phyloP scores from a whole-genome alignment of 1,140 invertebrate species.

The Tetragnatha versicolor region DNA sequence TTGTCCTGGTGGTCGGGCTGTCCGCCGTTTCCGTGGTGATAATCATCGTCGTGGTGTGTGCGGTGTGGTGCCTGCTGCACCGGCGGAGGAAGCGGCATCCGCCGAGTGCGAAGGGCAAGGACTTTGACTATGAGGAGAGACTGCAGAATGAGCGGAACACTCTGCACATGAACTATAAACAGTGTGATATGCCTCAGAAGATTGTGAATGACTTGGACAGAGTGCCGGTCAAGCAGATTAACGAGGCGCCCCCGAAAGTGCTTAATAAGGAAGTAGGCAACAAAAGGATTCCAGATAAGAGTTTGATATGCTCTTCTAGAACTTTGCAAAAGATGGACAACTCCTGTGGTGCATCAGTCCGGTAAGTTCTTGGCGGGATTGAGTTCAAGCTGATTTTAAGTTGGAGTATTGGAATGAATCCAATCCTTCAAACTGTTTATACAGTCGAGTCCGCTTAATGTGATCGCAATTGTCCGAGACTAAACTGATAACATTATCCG shows the following conservation, averaged over 20 bases:
- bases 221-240: constrained; percentile 7
- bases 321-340: constrained; percentile 41
- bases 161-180: constrained; percentile 39
- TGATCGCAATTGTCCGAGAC: too few species aligned
- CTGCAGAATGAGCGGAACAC: constrained; percentile 43
- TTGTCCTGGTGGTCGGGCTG: constrained; percentile 12
- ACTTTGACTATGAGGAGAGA: constrained; percentile 32
- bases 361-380: not conserved
- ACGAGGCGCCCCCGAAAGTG: constrained; percentile 41
- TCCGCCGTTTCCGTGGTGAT: constrained; percentile 7
- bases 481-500: too few species aligned
- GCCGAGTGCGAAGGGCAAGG: constrained; percentile 4
- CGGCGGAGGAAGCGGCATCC: not conserved
- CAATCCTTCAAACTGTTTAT: too few species aligned
- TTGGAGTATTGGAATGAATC: too few species aligned
- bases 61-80: not conserved
- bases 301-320: constrained; percentile 17
- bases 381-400: not conserved
- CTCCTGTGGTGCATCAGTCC: constrained; percentile 5
- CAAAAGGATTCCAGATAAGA: constrained; percentile 44
- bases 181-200: constrained; percentile 31
- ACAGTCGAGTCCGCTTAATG: too few species aligned
- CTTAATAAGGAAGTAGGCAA: constrained; percentile 38
- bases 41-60: constrained; percentile 13
- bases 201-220: constrained; percentile 51